phyloP scores from a whole-genome alignment of 2,888 invertebrate species.

The Cremastinae sp. region DNA sequence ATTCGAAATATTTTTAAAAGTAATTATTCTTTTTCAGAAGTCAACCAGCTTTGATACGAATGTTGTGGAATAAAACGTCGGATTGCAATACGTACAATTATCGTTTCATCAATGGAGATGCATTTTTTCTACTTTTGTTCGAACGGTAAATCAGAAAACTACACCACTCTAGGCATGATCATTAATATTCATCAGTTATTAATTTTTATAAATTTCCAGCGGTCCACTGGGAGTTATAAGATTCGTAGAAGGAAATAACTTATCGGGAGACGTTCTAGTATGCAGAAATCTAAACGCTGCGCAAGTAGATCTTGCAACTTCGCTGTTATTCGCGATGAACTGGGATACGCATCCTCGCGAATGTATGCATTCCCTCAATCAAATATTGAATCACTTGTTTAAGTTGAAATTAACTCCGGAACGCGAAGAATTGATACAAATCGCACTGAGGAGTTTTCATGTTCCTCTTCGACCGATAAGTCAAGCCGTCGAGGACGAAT shows the following conservation, averaged over 20 bases:
- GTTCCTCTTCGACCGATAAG: conserved; percentile 86
- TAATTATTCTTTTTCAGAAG: conserved; percentile 71
- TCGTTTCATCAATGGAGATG: conserved; percentile 81
- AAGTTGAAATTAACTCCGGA: conserved; percentile 83
- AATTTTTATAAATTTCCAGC: conserved; percentile 64
- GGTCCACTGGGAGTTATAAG: conserved; percentile 84
- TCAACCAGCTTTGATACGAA: conserved; percentile 82
- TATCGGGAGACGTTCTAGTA: conserved; percentile 84
- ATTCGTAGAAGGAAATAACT: conserved; percentile 81
- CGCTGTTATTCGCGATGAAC: conserved; percentile 85
- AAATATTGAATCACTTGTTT: conserved; percentile 86
- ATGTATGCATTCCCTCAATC: conserved; percentile 88
- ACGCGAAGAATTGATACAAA: conserved; percentile 85
- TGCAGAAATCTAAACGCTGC: conserved; percentile 85
- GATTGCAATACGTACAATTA: conserved; percentile 78
- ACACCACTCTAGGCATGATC: not conserved
- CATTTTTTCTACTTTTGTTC: conserved; percentile 82
- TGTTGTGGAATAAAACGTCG: conserved; percentile 84
- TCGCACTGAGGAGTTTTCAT: conserved; percentile 90
- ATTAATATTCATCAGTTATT: not conserved
- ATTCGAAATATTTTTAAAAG: not conserved
- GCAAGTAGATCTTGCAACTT: conserved; percentile 86
- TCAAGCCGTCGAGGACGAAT: conserved; percentile 86
- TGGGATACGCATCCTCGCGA: conserved; percentile 90
- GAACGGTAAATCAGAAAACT: conserved; percentile 79